Evolutionary conservation across 1,140 invertebrate species (phyloP).

Genomic region (Drosophila tristis): DNA sequence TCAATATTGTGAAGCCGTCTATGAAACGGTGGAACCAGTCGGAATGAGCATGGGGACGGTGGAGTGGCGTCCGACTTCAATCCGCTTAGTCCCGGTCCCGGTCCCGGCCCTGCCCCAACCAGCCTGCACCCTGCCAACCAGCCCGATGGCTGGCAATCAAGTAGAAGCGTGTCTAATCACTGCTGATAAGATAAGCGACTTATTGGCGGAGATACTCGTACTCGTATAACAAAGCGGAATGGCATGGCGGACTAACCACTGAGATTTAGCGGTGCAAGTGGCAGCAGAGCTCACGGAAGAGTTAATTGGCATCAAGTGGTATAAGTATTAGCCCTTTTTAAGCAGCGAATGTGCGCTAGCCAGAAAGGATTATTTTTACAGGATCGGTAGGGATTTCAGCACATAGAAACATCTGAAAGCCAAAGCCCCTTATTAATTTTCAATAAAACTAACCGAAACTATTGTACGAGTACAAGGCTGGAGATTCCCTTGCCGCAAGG

Average conservation of each 20-base stretch:
- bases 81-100: conserved; percentile 45
- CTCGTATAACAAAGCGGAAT: conserved; percentile 9
- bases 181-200: conserved; percentile 64
- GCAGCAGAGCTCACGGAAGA: too few species aligned
- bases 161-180: conserved; percentile 58
- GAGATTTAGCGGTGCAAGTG: not conserved
- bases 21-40: not conserved
- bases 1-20: not conserved
- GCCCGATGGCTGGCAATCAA: conserved; percentile 37
- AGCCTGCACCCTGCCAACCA: too few species aligned
- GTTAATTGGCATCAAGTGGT: not conserved
- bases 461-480: too few species aligned
- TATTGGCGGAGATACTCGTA: conserved; percentile 7
- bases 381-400: too few species aligned
- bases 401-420: too few species aligned
- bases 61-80: not conserved
- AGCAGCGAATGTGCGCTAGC: too few species aligned
- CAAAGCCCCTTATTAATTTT: too few species aligned
- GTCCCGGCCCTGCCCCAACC: not conserved
- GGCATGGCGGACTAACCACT: not conserved
- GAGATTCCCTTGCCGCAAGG: too few species aligned
- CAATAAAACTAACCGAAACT: too few species aligned
- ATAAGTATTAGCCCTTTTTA: not conserved
- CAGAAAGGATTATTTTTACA: too few species aligned
- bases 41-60: too few species aligned